These are phyloP conservation scores for Neoaliturus tenellus DNA, from an alignment of 2,888 invertebrate species.

Conservation along the genomic window DNA sequence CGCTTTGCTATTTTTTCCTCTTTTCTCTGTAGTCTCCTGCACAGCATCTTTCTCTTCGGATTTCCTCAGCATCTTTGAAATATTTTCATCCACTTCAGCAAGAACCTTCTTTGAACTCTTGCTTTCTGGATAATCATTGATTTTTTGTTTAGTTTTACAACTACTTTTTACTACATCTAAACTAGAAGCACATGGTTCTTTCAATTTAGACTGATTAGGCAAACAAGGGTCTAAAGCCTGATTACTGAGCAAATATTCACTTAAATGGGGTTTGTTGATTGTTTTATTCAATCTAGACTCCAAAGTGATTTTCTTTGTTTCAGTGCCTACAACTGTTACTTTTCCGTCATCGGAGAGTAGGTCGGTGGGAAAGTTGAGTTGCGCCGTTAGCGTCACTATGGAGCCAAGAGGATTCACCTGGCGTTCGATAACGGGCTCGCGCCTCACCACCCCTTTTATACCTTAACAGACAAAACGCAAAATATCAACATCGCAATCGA, in stretches of 20 bases:
- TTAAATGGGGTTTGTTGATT: not conserved
- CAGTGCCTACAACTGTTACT: conserved; percentile 47
- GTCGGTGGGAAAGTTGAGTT: conserved; percentile 49
- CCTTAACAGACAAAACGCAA: conserved; percentile 75
- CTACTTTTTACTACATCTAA: not conserved
- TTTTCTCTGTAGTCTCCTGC: conserved; percentile 25
- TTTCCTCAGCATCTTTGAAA: not conserved
- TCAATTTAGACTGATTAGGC: not conserved
- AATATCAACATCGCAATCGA: conserved; percentile 15
- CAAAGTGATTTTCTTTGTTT: conserved; percentile 39
- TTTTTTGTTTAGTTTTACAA: conserved; percentile 28
- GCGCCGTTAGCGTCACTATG: conserved; percentile 74
- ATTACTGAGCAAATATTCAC: conserved; percentile 12
- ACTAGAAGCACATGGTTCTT: conserved; percentile 17
- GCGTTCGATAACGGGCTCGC: conserved; percentile 77
- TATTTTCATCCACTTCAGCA: conserved; percentile 30
- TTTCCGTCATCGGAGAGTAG: conserved; percentile 16
- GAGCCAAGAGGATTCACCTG: conserved; percentile 88
- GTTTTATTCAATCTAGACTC: conserved; percentile 36
- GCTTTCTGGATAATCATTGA: not conserved
- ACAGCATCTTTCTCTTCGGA: conserved; percentile 1
- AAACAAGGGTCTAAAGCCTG: not conserved
- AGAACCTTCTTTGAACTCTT: conserved; percentile 14
- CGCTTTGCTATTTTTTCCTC: conserved; percentile 50
- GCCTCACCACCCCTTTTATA: conserved; percentile 72